Evolutionary conservation across 2,797 vertebrate species (phyloP), one percentile per base, ranked within the genome.

Genomic region (Eospalax fontanierii): DNA sequence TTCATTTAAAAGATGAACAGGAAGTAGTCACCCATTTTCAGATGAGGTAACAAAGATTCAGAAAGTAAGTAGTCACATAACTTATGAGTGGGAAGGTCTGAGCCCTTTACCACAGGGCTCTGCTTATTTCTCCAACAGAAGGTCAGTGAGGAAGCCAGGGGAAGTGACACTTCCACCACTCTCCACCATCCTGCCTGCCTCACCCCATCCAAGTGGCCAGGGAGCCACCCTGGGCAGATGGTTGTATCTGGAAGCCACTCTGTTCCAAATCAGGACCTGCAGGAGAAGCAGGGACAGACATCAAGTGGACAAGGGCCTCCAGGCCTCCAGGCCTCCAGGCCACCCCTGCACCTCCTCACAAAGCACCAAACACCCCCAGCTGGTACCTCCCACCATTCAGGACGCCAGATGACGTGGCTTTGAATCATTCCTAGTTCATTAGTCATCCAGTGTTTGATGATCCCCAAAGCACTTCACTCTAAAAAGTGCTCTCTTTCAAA

Each of bases 401-500:
- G 65, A 38, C 6, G 4, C 30, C 1, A 18, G 33, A 43, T 7
- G 61, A 38, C 30, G 6, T 6, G 61, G 50, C 81, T 71, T 75
- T 19, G 50, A 76, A n/a, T 65, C 38, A 30, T 18, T 26, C 63
- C 33, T 10, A n/a, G n/a, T 16, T 1, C 28, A 15, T 38, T 40
- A 63, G 61, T 84, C 70, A 84, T 21, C 61, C 57, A 16, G 0
- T 21, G 65, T 63, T 87, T 50, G 40, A 61, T 18, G 26, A 74
- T 38, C 43, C 33, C n/a, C 57, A 73, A 94, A 95, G 87, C 66
- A 73, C 33, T 33, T 21, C 21, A 65, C 21, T 84, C 74, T 70
- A 16, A 38, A 76, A 91, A 79, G 46, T 63, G 6, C 26, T 95
- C 35, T 74, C 59, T 79, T 80, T 82, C 88, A 94, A 92, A 94